Evolutionary conservation across 2,797 vertebrate genomes (phyloP).

Genomic region (Ptychadena robeensis): DNA sequence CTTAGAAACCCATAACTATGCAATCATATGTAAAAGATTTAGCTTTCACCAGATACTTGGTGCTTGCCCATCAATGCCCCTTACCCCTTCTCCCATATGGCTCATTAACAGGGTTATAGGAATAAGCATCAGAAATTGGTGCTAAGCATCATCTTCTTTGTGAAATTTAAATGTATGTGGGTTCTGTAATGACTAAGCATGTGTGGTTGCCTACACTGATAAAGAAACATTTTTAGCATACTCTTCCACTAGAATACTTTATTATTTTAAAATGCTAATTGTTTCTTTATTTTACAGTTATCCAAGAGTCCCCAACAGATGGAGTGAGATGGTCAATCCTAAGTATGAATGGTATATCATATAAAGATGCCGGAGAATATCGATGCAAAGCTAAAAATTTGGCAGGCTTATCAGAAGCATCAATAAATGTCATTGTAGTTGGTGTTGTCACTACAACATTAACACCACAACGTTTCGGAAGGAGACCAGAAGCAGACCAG

Average conservation of each 20-base stretch:
- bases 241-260: background rate
- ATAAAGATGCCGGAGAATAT: slow-evolving; percentile 90
- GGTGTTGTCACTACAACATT: slow-evolving; percentile 76
- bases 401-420: slow-evolving; percentile 84
- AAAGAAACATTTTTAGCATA: no score
- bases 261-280: background rate
- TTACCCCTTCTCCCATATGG: no score
- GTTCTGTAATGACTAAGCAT: no score
- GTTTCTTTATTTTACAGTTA: slow-evolving; percentile 74
- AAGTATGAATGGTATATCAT: slow-evolving; percentile 85
- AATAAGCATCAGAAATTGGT: no score
- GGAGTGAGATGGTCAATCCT: slow-evolving; percentile 94
- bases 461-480: slow-evolving; percentile 66
- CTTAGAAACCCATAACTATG: no score
- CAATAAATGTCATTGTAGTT: slow-evolving; percentile 83
- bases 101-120: no score
- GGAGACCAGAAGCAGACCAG: slow-evolving; percentile 57
- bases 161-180: no score
- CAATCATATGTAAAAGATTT: no score
- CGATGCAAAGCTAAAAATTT: slow-evolving; percentile 92
- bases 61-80: no score
- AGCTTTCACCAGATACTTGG: no score
- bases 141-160: background rate
- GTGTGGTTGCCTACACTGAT: no score
- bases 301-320: slow-evolving; percentile 92